Percentiles rank a stretch among this genome's conserved stretches.
Conservation (phyloP, 23 tunicate genomes). For the Trididemnum clinides region DNA sequence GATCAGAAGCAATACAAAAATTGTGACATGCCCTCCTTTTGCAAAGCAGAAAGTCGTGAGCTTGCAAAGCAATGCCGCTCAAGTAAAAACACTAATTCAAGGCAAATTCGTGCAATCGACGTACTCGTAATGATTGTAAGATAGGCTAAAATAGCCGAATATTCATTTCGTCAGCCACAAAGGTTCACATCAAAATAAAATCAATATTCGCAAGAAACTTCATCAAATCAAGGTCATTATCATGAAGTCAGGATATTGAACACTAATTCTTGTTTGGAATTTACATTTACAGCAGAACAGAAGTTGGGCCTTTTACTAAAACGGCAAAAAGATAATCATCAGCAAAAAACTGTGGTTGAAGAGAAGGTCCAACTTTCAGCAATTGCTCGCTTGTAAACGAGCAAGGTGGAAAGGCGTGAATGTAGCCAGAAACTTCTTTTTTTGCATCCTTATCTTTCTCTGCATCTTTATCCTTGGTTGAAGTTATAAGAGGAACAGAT, state of each 20-base stretch:
- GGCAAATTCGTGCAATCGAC: too few relatives aligned
- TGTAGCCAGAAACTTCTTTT: constrained; percentile 63
- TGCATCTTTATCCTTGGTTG: constrained; percentile 10
- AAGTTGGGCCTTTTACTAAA: constrained; percentile 68
- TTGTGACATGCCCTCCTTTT: too few relatives aligned
- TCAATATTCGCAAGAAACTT: too few relatives aligned
- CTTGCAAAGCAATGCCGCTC: too few relatives aligned
- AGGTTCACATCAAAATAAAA: too few relatives aligned
- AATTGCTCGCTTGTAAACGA: constrained; percentile 72
- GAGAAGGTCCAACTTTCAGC: constrained; percentile 74
- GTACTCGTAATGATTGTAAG: too few relatives aligned
- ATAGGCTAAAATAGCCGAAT: too few relatives aligned
- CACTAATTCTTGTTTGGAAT: not conserved
- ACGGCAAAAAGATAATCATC: constrained; percentile 83
- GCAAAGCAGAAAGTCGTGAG: too few relatives aligned
- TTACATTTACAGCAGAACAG: constrained; percentile 41
- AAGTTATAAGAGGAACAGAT: constrained; percentile 45
- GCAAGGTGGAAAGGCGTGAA: constrained; percentile 93
- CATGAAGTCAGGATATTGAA: not conserved
- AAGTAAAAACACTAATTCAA: too few relatives aligned
- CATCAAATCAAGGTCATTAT: too few relatives aligned
- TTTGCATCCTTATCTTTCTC: constrained; percentile 37
- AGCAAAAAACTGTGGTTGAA: constrained; percentile 72
- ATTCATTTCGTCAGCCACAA: too few relatives aligned
- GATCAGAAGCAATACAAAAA: too few relatives aligned